Base-by-base conservation (phyloP, 1,140 invertebrate genomes). In the Apis dorsata region DNA sequence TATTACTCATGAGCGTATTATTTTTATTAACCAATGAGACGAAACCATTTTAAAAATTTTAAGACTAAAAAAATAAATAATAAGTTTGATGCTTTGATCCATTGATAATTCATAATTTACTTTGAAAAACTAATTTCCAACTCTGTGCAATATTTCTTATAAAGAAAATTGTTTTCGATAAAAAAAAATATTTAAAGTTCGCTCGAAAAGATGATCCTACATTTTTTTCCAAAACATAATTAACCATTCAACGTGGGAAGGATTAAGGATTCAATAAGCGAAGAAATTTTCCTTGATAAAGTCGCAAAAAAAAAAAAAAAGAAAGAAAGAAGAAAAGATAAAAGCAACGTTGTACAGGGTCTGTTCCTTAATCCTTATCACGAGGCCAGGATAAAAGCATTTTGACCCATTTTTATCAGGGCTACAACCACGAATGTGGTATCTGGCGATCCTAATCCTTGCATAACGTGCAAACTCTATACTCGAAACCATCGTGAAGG, bases 391-490 rank as follows among this genome's bases (percentile, higher is more conserved):
- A 78, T 80, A 84, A 84, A 84, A 84, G 78, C 82, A 74, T 63
- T 74, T 53, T 66, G 78, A 84, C 78, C 82, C 65, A 84, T 80
- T 84, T 84, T 74, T 84, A 80, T 84, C 78, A 15, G 11, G 49
- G 34, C 53, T 51, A 59, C 51, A n/a, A 17, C 49, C 17, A 83
- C 49, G 57, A 83, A 57, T 28, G 7, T 28, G 34, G 44, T 55
- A 84, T 84, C 57, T 24, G 55, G 17, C 21, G 77, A 84, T 74
- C 77, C 82, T 84, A 84, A 84, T 84, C 82, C 82, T 74, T 80
- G 76, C 57, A 80, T 80, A 80, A 84, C 81, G 68, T 55, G 66
- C 17, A 69, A 69, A 72, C 68, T 65, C 75, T 83, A 63, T 72
- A 69, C 19, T 12, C 12, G 5, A 12, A 7, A 21, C 17, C 24